phyloP scores from a whole-genome alignment of 1,140 invertebrate genomes.

The Apis florea region DNA sequence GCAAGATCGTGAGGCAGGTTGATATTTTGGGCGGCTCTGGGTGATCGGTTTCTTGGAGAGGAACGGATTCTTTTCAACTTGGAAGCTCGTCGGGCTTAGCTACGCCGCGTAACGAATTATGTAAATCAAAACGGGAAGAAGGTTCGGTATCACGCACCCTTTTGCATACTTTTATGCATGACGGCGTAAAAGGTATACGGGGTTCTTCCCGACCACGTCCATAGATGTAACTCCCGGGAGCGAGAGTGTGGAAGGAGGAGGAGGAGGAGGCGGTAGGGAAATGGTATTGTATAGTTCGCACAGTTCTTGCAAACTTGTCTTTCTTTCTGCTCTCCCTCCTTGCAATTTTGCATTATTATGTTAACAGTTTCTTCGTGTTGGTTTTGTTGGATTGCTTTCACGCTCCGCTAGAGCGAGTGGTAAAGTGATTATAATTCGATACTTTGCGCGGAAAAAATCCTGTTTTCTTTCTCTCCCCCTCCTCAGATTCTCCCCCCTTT shows the following conservation, averaged over 20 bases:
- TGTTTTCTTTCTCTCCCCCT: background rate
- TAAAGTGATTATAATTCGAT: too few species aligned
- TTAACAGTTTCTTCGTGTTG: background rate
- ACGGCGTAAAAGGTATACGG: slow-evolving; percentile 62
- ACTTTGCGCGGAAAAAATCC: background rate
- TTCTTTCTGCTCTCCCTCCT: background rate
- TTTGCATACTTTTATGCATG: slow-evolving; percentile 57
- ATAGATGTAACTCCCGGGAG: background rate
- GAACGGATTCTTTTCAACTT: too few species aligned
- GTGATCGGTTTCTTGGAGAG: too few species aligned
- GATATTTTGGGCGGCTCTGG: too few species aligned
- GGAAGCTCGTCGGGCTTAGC: too few species aligned
- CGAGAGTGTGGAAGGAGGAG: too few species aligned
- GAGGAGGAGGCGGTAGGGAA: background rate
- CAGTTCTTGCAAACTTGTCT: background rate
- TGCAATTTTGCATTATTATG: background rate
- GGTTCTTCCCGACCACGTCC: background rate
- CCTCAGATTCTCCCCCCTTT: too few species aligned
- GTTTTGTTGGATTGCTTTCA: background rate
- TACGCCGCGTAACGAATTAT: slow-evolving; percentile 66
- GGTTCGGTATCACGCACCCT: slow-evolving; percentile 67
- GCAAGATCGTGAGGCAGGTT: too few species aligned
- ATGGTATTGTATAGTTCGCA: background rate
- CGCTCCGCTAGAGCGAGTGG: background rate
- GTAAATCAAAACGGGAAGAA: slow-evolving; percentile 68